Evolutionary conservation across 1,140 invertebrate species (phyloP).

Genomic region (Sitobion miscanthi): DNA sequence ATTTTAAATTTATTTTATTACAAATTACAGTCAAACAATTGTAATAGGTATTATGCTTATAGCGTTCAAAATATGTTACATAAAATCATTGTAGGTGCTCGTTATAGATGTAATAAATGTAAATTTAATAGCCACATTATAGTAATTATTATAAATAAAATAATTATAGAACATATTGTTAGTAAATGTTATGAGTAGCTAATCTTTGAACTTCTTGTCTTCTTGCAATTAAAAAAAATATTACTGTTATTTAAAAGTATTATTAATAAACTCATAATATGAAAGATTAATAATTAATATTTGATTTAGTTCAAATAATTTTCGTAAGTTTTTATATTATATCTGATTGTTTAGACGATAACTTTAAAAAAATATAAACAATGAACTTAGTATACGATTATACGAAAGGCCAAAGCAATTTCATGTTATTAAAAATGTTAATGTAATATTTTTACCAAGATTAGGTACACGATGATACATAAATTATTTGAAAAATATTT

Average conservation of each 20-base stretch:
- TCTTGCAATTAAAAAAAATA: neutral
- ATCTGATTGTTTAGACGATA: neutral
- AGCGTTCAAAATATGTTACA: neutral
- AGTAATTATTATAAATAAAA: neutral
- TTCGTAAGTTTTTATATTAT: neutral
- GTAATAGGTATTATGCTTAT: neutral
- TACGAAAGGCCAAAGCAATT: neutral
- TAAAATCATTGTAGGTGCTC: neutral
- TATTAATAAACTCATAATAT: neutral
- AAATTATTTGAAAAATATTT: neutral
- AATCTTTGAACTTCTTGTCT: neutral
- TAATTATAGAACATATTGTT: neutral
- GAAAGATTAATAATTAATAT: neutral
- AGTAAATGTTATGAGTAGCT: neutral
- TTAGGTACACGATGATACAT: neutral
- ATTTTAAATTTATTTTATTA: neutral
- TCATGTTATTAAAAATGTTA: neutral
- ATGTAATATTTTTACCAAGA: neutral
- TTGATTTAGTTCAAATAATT: neutral
- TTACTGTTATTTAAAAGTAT: neutral
- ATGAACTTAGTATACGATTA: neutral
- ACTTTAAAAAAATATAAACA: neutral
- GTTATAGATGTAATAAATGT: neutral
- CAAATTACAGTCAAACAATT: neutral
- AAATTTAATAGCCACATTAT: neutral